A percentile compares a stretch with the other conserved stretches of the same genome.
Evolutionary conservation across 2,797 vertebrate species (phyloP).

Genomic region (Onychomys leucogaster): DNA sequence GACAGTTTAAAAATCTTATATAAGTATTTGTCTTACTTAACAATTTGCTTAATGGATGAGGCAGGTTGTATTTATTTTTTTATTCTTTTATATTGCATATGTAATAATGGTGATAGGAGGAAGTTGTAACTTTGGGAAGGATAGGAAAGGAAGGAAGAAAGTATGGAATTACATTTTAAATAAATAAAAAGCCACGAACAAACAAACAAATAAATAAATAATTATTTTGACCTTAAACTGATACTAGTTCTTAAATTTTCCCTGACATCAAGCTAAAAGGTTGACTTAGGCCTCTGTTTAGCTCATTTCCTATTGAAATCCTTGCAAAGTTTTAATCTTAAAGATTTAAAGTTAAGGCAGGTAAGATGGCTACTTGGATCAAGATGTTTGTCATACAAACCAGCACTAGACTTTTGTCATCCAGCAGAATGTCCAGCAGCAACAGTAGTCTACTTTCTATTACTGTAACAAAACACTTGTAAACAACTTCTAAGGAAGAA

Average conservation of each 20-base stretch:
- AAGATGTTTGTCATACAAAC: neutral
- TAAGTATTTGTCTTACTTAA: slow-evolving; percentile 31
- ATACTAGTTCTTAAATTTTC: neutral
- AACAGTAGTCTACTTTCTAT: neutral
- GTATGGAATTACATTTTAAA: neutral
- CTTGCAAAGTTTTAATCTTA: neutral
- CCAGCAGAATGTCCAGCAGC: neutral
- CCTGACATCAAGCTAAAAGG: neutral
- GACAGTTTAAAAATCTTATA: neutral
- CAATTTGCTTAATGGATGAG: neutral
- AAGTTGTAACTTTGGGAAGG: neutral
- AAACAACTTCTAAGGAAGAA: neutral
- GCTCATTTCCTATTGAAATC: neutral
- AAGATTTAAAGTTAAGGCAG: neutral
- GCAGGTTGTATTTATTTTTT: neutral
- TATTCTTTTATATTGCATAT: neutral
- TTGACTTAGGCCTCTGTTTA: neutral
- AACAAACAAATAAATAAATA: neutral
- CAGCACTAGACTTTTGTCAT: neutral
- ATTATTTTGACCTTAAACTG: neutral
- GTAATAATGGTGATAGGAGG: neutral
- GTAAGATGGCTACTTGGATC: neutral
- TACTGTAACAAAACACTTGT: neutral
- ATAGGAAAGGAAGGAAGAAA: too few relatives aligned
- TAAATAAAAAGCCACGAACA: neutral